A percentile compares a stretch with the other conserved stretches of the same genome.
phyloP scores from a whole-genome alignment of 2,113 vertebrate genomes.

The Balaeniceps rex region DNA sequence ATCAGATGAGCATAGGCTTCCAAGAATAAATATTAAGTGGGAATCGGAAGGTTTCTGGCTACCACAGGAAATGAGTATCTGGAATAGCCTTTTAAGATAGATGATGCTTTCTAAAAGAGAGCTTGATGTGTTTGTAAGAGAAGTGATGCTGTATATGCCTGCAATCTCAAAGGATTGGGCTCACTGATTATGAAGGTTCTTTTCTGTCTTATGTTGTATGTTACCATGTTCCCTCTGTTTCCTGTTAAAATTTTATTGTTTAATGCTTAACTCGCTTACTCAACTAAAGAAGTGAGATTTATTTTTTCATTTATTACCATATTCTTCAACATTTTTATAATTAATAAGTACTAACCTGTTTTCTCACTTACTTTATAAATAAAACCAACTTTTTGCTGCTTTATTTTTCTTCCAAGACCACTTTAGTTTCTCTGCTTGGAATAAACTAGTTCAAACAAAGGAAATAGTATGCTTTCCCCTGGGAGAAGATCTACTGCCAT shows the following conservation, averaged over 20 bases:
- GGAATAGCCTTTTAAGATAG: neutral
- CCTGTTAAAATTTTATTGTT: neutral
- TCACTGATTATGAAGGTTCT: neutral
- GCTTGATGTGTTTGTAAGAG: neutral
- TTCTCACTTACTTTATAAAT: neutral
- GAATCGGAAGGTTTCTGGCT: neutral
- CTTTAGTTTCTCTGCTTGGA: neutral
- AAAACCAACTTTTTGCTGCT: neutral
- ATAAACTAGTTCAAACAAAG: neutral
- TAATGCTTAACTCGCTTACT: neutral
- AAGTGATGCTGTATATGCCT: neutral
- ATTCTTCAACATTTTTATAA: neutral
- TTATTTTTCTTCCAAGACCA: neutral
- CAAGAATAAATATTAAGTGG: neutral
- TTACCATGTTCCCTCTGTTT: neutral
- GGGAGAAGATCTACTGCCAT: neutral
- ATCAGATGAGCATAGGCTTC: neutral
- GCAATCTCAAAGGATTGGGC: neutral
- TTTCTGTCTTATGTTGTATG: neutral
- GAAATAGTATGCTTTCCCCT: neutral
- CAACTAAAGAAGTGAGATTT: neutral
- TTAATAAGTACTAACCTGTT: neutral
- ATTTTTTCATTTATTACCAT: neutral
- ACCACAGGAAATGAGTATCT: neutral
- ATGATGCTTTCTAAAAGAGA: neutral